Evolutionary conservation across 2,797 vertebrate species (phyloP), one percentile per base, ranked within the genome.

Genomic region (Sebastes wilsoni): DNA sequence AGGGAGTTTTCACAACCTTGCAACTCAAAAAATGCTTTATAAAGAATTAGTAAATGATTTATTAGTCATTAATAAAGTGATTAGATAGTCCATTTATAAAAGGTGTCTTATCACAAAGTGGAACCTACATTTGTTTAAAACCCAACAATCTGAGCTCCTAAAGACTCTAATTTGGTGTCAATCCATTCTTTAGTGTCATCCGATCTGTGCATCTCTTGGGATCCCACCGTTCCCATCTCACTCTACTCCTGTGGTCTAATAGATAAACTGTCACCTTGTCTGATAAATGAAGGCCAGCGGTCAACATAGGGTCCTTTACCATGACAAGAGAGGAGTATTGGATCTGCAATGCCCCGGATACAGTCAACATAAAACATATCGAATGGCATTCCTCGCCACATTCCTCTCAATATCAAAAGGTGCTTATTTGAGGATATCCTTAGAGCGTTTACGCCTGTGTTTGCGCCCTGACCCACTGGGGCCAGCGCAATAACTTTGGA

Each of bases 371-470:
- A 60, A 60, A 87, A 82, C 86, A 58, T 93, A 92, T 93, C 86
- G 75, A 78, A 82, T 94, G 88, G 52, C 89, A 90, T 92, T 86
- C 91, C 74, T 91, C 82, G 22, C 93, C 77, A 34, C 75, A 90
- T 94, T 84, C 92, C 93, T 88, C 66, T 81, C 87, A 94, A 93
- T 96, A 96, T 95, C 90, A 94, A 95, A 94, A 91, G 87, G 70
- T 87, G 94, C 90, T 94, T 98, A 92, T 97, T 96, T 91, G 88
- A 94, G 90, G 94, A 93, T 89, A 89, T 92, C 93, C 92, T 95
- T 95, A 94, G 92, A 74, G 74, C 79, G 76, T 92, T 94, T 94
- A 94, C 92, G 86, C 87, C 89, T 86, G 89, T 97, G 93, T 96
- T 96, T 96, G 96, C 95, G 55, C 95, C 94, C 94, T 80, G 91